Conservation (phyloP, 2,797 vertebrate genomes). For the Esox lucius region DNA sequence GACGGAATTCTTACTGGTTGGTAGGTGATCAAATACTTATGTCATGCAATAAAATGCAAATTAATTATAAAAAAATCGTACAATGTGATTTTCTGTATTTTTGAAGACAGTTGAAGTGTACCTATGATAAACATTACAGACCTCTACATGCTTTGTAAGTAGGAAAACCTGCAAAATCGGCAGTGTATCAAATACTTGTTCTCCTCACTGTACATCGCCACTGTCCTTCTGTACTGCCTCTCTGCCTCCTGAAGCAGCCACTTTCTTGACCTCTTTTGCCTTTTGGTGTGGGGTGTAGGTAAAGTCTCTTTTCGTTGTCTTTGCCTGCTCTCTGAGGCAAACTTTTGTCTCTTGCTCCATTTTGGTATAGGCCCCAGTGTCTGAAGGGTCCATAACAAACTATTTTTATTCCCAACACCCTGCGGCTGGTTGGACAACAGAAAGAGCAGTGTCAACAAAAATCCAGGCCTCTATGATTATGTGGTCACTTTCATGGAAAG, state of each 20-base stretch:
- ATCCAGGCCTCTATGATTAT: neutral
- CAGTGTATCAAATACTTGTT: too few relatives aligned
- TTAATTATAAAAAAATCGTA: too few relatives aligned
- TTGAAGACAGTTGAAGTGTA: too few relatives aligned
- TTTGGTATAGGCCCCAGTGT: slow-evolving; percentile 69
- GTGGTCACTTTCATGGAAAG: neutral
- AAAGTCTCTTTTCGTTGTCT: slow-evolving; percentile 60
- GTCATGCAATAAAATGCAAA: too few relatives aligned
- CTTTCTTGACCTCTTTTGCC: slow-evolving; percentile 55
- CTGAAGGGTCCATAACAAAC: slow-evolving; percentile 74
- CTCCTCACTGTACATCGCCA: too few relatives aligned
- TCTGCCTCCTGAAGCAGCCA: slow-evolving; percentile 22
- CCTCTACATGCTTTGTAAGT: too few relatives aligned
- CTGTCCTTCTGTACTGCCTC: slow-evolving; percentile 37
- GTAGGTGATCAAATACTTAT: too few relatives aligned
- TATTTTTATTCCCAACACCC: slow-evolving; percentile 69
- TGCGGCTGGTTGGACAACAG: slow-evolving; percentile 43
- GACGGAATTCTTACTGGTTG: too few relatives aligned
- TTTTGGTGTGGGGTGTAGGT: slow-evolving; percentile 45
- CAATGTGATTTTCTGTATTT: too few relatives aligned
- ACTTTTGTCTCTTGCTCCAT: slow-evolving; percentile 52
- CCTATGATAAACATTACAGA: too few relatives aligned
- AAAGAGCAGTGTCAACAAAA: neutral
- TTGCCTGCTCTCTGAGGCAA: slow-evolving; percentile 43
- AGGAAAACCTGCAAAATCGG: too few relatives aligned